Evolutionary conservation across 2,888 invertebrate genomes (phyloP), one percentile per base, ranked within the genome.

Genomic region (Pyrocoelia pectoralis): DNA sequence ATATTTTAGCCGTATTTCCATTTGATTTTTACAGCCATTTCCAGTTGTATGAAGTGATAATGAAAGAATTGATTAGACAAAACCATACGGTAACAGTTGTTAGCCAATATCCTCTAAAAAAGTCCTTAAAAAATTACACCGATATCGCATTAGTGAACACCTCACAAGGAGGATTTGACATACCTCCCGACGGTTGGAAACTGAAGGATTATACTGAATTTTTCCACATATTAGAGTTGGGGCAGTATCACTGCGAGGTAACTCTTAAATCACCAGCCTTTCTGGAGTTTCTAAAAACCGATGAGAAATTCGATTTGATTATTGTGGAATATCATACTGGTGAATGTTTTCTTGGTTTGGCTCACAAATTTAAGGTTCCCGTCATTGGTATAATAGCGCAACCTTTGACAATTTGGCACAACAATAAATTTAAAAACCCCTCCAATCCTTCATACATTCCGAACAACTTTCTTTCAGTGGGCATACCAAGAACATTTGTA

Each of bases 1-100:
- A 84, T 62, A 87, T 91, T 67, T 79, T 92, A 18, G 89, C 85
- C n/a, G 78, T 90, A 66, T 89, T 90, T 74, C 87, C 88, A 0
- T 89, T 89, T 72, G 81, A 84, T 8, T 90, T 90, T 1, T 89
- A 86, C 71, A 92, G 92, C 61, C 92, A 92, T 76, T 90, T 90
- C 71, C 81, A 87, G 19, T 87, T 88, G 19, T 89, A 87, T 72
- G 83, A 83, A 71, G 85, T 88, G 0, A 81, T 89, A 52, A 75
- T 91, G 52, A 83, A 82, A 52, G 88, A 85, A 70, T 75, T 92
- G 53, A 87, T 86, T 0, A 80, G 76, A 15, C 83, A 85, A 58
- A 91, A 90, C 0, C 90, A 92, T 72, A 83, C 88, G 64, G 77
- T 92, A 0, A 90, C 89, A 0, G 87, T 90, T 1, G 82, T 91